A percentile compares a stretch with the other conserved stretches of the same genome.
Conservation (phyloP, 2,888 invertebrate species). For the Digitonthophagus gazella region DNA sequence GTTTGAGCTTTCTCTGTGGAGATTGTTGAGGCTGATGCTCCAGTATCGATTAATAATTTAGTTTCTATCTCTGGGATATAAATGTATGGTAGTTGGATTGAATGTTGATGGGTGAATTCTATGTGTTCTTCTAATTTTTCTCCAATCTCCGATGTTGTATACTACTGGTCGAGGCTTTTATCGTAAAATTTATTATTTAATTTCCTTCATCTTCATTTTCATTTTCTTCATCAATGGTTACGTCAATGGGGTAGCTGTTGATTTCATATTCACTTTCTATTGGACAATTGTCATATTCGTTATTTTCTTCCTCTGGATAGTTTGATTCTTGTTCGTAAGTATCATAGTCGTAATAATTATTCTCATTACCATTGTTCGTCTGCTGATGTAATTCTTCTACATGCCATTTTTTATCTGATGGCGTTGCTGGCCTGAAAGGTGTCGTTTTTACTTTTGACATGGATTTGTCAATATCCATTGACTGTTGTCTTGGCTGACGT, state of each 20-base stretch:
- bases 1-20: too few species aligned
- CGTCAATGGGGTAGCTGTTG: background rate
- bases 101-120: too few species aligned
- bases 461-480: constrained; percentile 11
- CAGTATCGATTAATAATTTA: constrained; percentile 11
- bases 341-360: too few species aligned
- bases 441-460: background rate
- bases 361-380: background rate
- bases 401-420: background rate
- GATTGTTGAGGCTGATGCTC: constrained; percentile 12
- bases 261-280: too few species aligned
- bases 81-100: too few species aligned
- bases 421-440: background rate
- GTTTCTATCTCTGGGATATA: constrained; percentile 4
- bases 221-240: too few species aligned
- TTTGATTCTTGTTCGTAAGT: too few species aligned
- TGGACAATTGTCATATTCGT: background rate
- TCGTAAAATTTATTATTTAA: constrained; percentile 3
- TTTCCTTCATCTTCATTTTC: background rate
- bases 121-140: too few species aligned
- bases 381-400: constrained; percentile 15
- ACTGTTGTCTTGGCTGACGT: background rate
- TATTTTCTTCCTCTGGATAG: background rate
- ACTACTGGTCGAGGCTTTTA: constrained; percentile 2
- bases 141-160: too few species aligned